Evolutionary conservation across 2,797 vertebrate species (phyloP).

Genomic region (Syncerus caffer): DNA sequence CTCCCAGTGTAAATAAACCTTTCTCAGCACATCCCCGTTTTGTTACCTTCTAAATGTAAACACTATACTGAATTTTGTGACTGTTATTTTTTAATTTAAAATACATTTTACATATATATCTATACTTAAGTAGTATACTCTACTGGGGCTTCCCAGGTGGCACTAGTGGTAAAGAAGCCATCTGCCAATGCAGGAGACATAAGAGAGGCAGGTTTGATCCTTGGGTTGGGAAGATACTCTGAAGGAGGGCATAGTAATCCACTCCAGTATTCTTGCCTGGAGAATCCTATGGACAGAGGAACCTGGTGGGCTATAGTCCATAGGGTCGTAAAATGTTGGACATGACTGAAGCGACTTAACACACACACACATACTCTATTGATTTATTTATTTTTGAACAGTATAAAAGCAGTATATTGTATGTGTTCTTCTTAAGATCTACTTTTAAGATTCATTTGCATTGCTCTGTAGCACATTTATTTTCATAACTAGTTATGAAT

Average conservation of each 20-base stretch:
- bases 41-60: neutral
- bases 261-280: neutral
- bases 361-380: neutral
- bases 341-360: neutral
- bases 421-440: neutral
- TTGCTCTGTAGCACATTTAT: neutral
- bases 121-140: neutral
- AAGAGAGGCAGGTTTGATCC: neutral
- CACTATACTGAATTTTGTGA: slow-evolving; percentile 20
- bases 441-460: neutral
- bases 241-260: neutral
- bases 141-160: neutral
- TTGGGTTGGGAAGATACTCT: neutral
- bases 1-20: neutral
- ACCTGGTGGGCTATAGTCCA: neutral
- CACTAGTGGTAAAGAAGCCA: neutral
- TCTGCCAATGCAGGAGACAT: neutral
- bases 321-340: neutral
- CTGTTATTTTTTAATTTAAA: neutral
- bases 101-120: neutral
- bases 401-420: neutral
- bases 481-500: neutral
- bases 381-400: neutral
- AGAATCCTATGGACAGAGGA: neutral
- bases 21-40: neutral